Base-by-base conservation (phyloP, 2,797 vertebrate species). In the Otus scops region DNA sequence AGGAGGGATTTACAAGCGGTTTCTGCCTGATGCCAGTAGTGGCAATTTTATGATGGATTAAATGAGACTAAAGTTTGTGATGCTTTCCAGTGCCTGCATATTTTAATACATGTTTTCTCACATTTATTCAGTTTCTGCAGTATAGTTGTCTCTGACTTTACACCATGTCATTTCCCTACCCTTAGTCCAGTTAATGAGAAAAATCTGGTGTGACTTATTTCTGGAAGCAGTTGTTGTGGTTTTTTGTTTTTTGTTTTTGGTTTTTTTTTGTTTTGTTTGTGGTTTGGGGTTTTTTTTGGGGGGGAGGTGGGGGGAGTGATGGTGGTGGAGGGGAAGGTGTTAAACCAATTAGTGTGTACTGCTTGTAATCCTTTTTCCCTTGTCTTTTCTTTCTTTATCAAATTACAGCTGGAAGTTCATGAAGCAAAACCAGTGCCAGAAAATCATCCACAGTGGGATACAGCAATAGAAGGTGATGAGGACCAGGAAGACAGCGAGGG, bases 361-460 rank as follows among this genome's bases (percentile, higher is more conserved):
- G 19, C 53, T 36, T 61, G 2, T 82, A 85, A 94, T 20, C 2
- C 3, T 64, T 50, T 51, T n/a, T 7, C 6, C 11, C 0, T 5
- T 6, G 3, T 6, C 13, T 56, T 50, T n/a, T 59, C 11, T 81
- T 65, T 78, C 71, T 89, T 94, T 85, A 53, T 74, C 47, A 36
- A 88, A 91, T 94, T 96, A 15, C 69, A 99, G 99, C 96, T 99
- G 98, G 99, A 99, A 98, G 99, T 99, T 96, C 99, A 99, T 10
- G 99, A 99, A 98, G 99, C 99, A 85, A 99, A 99, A 97, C 99
- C 99, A 93, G 98, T 99, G 97, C 96, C 99, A 97, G 99, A 99
- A 98, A 99, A 99, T 98, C 99, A 99, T 93, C 99, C 99, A 0
- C 99, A 99, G 68, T 99, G 99, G 99, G 99, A 99, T 97, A 99